Percentiles rank a stretch among this genome's conserved stretches.
Conservation (phyloP, 64 coral and sea anemone species). For the Montipora efflorescens region DNA sequence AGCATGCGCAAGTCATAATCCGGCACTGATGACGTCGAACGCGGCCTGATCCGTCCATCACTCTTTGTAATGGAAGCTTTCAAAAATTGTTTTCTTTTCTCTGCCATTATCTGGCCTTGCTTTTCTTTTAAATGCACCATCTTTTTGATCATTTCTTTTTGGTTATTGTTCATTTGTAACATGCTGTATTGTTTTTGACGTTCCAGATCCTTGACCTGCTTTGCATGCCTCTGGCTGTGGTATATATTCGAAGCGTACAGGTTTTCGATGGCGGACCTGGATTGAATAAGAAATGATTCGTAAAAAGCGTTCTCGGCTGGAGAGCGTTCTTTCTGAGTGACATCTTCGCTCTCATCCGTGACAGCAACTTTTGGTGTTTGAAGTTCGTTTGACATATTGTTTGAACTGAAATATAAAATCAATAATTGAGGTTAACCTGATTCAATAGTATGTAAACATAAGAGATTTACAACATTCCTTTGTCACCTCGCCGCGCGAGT, state of each 20-base stretch:
- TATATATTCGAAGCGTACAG: slow-evolving; percentile 96
- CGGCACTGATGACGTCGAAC: slow-evolving; percentile 80
- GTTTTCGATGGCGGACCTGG: slow-evolving; percentile 85
- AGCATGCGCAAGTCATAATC: slow-evolving; percentile 19
- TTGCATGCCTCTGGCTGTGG: slow-evolving; percentile 85
- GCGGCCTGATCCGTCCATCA: slow-evolving; percentile 60
- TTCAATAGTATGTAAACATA: slow-evolving; percentile 35
- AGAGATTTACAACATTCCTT: slow-evolving; percentile 9
- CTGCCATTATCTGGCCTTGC: slow-evolving; percentile 74
- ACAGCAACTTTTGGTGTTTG: slow-evolving; percentile 68
- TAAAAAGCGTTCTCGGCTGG: slow-evolving; percentile 93
- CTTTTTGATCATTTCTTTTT: slow-evolving; percentile 93
- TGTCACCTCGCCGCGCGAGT: not conserved
- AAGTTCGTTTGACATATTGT: slow-evolving; percentile 68
- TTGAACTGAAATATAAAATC: slow-evolving; percentile 22
- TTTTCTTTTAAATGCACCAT: slow-evolving; percentile 87
- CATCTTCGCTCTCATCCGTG: slow-evolving; percentile 58
- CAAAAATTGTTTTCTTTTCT: slow-evolving; percentile 69
- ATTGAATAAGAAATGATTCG: slow-evolving; percentile 94
- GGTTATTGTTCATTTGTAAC: slow-evolving; percentile 80
- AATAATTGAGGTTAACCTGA: not conserved
- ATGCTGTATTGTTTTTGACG: slow-evolving; percentile 66
- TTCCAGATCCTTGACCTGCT: slow-evolving; percentile 85
- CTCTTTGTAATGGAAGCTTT: slow-evolving; percentile 35
- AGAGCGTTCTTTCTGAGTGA: slow-evolving; percentile 77